Base-by-base conservation (phyloP, 2,113 vertebrate species). In the Tupaia chinensis region DNA sequence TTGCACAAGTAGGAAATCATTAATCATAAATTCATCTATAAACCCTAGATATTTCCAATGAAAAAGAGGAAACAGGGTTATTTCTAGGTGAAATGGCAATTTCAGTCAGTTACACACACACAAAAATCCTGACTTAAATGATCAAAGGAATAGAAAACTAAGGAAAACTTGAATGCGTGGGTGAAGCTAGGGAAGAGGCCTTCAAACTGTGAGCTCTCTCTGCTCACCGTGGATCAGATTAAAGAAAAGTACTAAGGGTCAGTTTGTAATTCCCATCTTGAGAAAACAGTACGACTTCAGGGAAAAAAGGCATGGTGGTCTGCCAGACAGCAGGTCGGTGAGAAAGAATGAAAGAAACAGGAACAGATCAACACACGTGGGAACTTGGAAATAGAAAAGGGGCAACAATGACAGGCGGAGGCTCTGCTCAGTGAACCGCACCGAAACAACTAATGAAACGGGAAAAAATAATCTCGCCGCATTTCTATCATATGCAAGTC, bases 1-100 rank as follows among this genome's bases (percentile, higher is more conserved):
- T 90, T 68, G 53, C 2, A 56, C n/a, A 72, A 34, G 14, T 27
- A 90, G 63, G 32, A 89, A 93, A 76, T 65, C 16, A 53, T 61
- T 32, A 53, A 89, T 32, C 1, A 1, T 32, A 32, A 22, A 76
- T 63, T 76, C 63, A 72, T 56, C 34, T 83, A 87, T 91, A 58
- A 93, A 80, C 9, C 9, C 1, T 8, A 87, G 72, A 87, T 92
- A 87, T 87, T 95, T 92, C 85, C 77, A 32, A 93, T 17, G 84
- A 91, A 27, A 89, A 91, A 80, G 53, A 96, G 83, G 44, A 95
- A 87, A 84, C 22, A 22, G 73, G 77, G 70, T 87, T 72, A 74
- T 56, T 93, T 89, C 53, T 68, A 15, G n/a, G 72, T 54, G 56
- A 76, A 96, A 91, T 23, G 80, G 61, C 23, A 92, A 32, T 74